These are phyloP conservation scores for Falco rusticolus DNA, from an alignment of 2,797 vertebrate genomes.

Conservation along the genomic window DNA sequence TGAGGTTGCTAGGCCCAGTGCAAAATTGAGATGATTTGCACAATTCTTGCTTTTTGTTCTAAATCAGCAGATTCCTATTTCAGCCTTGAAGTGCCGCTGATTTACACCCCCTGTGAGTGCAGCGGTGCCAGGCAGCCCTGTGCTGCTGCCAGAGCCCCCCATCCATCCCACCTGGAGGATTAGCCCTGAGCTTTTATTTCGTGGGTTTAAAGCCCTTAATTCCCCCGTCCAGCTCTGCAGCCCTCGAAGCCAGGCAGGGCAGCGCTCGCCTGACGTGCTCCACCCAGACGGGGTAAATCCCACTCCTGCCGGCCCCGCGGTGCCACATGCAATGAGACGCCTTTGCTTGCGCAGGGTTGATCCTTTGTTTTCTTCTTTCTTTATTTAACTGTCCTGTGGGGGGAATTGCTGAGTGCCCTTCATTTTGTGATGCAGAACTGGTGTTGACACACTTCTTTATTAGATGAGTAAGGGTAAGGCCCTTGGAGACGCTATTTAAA, in stretches of 20 bases:
- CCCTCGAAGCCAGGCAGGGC: not conserved
- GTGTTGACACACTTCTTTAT: constrained; percentile 54
- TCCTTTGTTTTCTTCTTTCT: constrained; percentile 52
- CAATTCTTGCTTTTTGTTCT: not conserved
- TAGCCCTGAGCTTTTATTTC: not conserved
- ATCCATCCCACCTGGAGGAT: not conserved
- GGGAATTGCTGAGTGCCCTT: not conserved
- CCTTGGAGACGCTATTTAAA: constrained; percentile 35
- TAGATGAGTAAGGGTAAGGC: constrained; percentile 33
- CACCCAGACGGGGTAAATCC: accelerated
- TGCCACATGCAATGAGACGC: not conserved
- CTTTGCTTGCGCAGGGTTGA: not conserved
- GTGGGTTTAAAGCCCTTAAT: not conserved
- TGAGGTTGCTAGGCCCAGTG: accelerated
- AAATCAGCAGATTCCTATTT: not conserved
- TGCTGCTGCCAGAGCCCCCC: not conserved
- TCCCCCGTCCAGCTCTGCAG: not conserved
- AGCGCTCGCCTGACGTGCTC: accelerated
- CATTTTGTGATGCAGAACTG: constrained; percentile 26
- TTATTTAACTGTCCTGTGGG: constrained; percentile 35
- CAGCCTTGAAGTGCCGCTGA: accelerated
- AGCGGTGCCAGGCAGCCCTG: accelerated
- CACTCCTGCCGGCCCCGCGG: accelerated
- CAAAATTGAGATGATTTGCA: not conserved
- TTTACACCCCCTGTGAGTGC: not conserved